A percentile compares a stretch with the other conserved stretches of the same genome.
These are phyloP conservation scores for Pseudochirops corinnae DNA, from an alignment of 2,797 vertebrate species.

Conservation along the genomic window DNA sequence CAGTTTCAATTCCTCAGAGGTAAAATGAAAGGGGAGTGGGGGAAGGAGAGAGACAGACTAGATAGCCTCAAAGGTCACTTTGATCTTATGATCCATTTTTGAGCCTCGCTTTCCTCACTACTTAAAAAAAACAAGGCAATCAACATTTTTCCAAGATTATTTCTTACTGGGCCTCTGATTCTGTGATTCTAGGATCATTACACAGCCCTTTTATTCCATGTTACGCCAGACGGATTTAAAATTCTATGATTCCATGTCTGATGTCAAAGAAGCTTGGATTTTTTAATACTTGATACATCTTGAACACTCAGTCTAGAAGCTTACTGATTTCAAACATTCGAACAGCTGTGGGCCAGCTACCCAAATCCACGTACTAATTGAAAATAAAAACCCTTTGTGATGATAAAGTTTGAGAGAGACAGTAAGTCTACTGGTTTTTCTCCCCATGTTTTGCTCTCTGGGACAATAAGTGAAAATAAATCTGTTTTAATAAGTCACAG, in stretches of 20 bases:
- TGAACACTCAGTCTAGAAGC: not conserved
- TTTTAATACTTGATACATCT: not conserved
- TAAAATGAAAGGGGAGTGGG: not conserved
- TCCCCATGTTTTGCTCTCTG: constrained; percentile 21
- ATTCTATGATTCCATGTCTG: not conserved
- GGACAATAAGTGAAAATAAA: constrained; percentile 60
- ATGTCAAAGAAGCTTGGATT: not conserved
- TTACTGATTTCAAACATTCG: not conserved
- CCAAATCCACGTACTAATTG: constrained; percentile 8
- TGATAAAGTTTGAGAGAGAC: constrained; percentile 20
- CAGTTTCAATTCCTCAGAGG: not conserved
- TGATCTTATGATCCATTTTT: not conserved
- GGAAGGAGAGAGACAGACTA: not conserved
- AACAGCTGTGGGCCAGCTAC: not conserved
- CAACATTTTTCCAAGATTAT: not conserved
- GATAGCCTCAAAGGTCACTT: not conserved
- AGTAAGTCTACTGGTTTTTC: constrained; percentile 1
- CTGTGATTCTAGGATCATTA: not conserved
- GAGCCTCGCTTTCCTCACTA: not conserved
- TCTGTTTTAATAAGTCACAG: constrained; percentile 62
- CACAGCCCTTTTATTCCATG: not conserved
- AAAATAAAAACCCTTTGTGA: not conserved
- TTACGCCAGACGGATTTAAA: not conserved
- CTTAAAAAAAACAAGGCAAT: not conserved
- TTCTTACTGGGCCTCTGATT: not conserved